A percentile compares a stretch with the other conserved stretches of the same genome.
Conservation (phyloP, 2,888 invertebrate species). For the Diplolepis rosae region DNA sequence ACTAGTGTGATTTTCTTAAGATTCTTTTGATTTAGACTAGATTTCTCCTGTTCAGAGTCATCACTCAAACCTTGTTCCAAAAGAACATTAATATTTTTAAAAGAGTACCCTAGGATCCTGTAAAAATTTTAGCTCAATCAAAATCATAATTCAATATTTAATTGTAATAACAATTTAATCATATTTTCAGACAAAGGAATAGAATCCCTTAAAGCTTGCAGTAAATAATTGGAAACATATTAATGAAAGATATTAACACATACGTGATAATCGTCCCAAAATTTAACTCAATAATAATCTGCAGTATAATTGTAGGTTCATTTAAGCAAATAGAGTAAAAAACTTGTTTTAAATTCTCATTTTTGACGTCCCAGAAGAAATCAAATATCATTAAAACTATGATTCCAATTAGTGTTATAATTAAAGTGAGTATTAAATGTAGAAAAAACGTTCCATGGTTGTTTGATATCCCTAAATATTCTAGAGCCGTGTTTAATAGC, state of each 20-base stretch:
- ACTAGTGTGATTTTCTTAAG: not conserved
- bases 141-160: not conserved
- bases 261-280: not conserved
- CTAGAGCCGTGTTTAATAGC: not conserved
- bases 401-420: not conserved
- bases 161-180: not conserved
- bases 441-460: not conserved
- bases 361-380: not conserved
- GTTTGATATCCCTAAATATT: not conserved
- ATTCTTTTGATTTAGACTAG: not conserved
- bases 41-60: not conserved
- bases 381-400: not conserved
- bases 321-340: not conserved
- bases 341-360: not conserved
- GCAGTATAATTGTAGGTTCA: not conserved
- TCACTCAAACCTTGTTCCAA: not conserved
- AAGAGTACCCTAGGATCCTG: not conserved
- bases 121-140: not conserved
- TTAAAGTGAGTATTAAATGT: not conserved
- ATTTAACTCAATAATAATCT: not conserved
- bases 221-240: not conserved
- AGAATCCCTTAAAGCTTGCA: not conserved
- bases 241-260: too few relatives aligned
- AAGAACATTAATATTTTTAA: not conserved
- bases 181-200: not conserved